Evolutionary conservation across 1,140 invertebrate genomes (phyloP), one percentile per base, ranked within the genome.

Genomic region (Drosophila orosa): DNA sequence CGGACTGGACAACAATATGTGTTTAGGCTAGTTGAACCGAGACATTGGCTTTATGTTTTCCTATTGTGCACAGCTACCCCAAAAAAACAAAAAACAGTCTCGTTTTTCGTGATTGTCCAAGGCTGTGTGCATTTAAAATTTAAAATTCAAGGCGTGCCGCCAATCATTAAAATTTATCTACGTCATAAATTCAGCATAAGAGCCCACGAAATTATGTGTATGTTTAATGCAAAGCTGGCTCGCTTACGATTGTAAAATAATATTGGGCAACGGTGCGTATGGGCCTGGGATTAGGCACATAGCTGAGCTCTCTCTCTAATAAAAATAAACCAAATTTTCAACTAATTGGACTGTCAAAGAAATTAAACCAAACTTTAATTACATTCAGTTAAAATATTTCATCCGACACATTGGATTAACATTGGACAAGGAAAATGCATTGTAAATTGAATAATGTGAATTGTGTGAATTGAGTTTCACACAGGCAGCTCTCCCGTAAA

Each of bases 121-220:
- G 83, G 83, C 80, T 76, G 22, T 76, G 22, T 58, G 69, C 60
- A 86, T 52, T 52, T 87, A 69, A 44, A 83, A 63, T 52, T 86
- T 86, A 29, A 83, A 69, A 86, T 86, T 86, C 83, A 86, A 86
- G 83, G 83, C 79, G 84, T 83, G 83, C 61, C 84, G 48, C 42
- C 47, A 69, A 76, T 56, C 60, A 86, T 86, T 89, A 72, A 69
- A 83, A 65, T 89, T 83, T 67, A 86, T 87, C 67, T 62, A 89
- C 84, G 76, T 86, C 84, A 89, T 83, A 87, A 79, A 80, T 73
- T 73, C 61, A 42, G 48, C 29, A 85, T 60, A 60, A 55, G 37
- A 63, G 52, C 45, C 56, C 25, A 66, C 74, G 25, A 48, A 66
- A 54, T 54, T 24, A 63, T 59, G 40, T 68, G 29, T 37, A 25